Evolutionary conservation across 2,888 invertebrate genomes (phyloP).

Genomic region (Sicus ferrugineus): DNA sequence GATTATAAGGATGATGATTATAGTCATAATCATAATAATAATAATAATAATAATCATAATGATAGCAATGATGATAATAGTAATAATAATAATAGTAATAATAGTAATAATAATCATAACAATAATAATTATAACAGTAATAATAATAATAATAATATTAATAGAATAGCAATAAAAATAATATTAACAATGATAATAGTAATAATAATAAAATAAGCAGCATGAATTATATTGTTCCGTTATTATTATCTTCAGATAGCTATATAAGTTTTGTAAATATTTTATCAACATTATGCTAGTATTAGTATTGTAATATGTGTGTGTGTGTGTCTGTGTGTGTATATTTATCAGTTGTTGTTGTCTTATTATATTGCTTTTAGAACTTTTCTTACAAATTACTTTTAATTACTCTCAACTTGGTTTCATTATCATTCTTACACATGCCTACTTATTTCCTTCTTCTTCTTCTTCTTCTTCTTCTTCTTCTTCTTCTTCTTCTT

Average conservation of each 20-base stretch:
- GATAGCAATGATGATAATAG: no score
- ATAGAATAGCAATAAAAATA: background rate
- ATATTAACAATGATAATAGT: background rate
- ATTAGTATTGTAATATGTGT: conserved; percentile 24
- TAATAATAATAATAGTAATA: no score
- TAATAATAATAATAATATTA: background rate
- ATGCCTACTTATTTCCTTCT: background rate
- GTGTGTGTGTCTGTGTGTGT: conserved; percentile 44
- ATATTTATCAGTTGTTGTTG: conserved; percentile 41
- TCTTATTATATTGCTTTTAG: conserved; percentile 64
- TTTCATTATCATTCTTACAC: conserved; percentile 18
- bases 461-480: background rate
- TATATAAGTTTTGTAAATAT: conserved; percentile 16
- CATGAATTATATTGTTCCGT: background rate
- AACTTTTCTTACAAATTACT: conserved; percentile 61
- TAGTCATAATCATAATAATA: background rate
- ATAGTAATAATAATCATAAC: background rate
- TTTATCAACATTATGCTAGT: conserved; percentile 23
- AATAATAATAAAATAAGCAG: background rate
- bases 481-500: background rate
- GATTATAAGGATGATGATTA: no score
- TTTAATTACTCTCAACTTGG: no score
- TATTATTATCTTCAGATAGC: background rate
- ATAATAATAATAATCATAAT: background rate
- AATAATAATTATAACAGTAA: background rate